phyloP scores from a whole-genome alignment of 2,797 vertebrate species.

The Serranus cabrilla region DNA sequence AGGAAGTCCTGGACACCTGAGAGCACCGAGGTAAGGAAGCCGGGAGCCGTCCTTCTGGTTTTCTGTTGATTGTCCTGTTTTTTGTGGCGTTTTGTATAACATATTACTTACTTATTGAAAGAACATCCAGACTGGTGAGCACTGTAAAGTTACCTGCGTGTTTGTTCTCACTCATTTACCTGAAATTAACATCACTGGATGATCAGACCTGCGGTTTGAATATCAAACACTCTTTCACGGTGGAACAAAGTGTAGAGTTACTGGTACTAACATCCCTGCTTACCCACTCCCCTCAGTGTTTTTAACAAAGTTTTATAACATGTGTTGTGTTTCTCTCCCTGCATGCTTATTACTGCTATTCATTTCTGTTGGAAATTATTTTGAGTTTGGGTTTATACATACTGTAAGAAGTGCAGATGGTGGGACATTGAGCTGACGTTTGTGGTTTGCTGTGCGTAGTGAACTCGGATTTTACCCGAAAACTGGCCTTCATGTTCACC shows the following conservation, averaged over 20 bases:
- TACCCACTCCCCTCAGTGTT: background rate
- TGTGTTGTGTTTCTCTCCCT: slow-evolving; percentile 2
- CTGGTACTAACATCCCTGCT: slow-evolving; percentile 21
- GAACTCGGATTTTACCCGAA: background rate
- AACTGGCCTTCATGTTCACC: background rate
- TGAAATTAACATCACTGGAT: background rate
- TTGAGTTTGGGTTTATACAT: background rate
- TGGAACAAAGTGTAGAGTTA: background rate
- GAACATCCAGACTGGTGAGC: background rate
- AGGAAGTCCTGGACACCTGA: slow-evolving; percentile 42
- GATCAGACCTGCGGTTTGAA: background rate
- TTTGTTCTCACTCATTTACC: background rate
- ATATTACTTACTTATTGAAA: background rate
- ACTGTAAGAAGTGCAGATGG: slow-evolving; percentile 16
- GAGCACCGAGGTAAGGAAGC: slow-evolving; percentile 53
- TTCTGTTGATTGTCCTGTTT: background rate
- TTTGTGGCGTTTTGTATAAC: background rate
- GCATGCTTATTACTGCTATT: slow-evolving; percentile 3
- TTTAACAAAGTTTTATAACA: slow-evolving; percentile 2
- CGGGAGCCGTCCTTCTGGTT: accelerated
- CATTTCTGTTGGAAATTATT: too few relatives aligned
- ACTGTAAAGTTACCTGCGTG: background rate
- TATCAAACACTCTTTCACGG: background rate
- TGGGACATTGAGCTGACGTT: slow-evolving; percentile 20
- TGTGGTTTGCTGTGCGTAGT: background rate